phyloP scores from a whole-genome alignment of 2,888 invertebrate species.

The Nephrocerus scutellatus region DNA sequence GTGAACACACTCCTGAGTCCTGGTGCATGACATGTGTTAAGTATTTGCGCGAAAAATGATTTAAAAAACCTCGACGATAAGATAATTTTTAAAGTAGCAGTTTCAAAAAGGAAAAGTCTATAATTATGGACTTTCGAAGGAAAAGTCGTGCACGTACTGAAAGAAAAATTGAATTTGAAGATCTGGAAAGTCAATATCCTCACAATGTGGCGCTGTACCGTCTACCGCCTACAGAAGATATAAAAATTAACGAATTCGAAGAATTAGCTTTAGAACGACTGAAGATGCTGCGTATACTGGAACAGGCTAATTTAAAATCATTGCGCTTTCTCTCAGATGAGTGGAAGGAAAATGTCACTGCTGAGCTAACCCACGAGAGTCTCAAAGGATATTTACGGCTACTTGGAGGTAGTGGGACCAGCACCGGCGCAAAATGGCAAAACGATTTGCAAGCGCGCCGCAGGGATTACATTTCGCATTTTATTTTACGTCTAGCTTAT shows the following conservation, averaged over 20 bases:
- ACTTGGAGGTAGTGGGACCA: constrained; percentile 43
- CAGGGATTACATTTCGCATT: constrained; percentile 87
- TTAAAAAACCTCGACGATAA: too few relatives aligned
- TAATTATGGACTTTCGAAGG: constrained; percentile 35
- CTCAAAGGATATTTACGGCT: constrained; percentile 59
- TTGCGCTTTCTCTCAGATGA: constrained; percentile 59
- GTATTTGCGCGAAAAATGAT: too few relatives aligned
- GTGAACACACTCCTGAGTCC: too few relatives aligned
- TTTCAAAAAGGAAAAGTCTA: too few relatives aligned
- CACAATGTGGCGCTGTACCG: constrained; percentile 75
- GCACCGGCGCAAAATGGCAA: constrained; percentile 53
- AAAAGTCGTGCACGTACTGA: constrained; percentile 32
- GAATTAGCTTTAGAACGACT: constrained; percentile 77
- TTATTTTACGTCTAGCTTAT: constrained; percentile 83
- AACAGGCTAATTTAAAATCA: constrained; percentile 62
- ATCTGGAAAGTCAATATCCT: constrained; percentile 56
- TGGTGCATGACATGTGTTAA: too few relatives aligned
- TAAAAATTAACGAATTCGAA: constrained; percentile 80
- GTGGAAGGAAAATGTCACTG: constrained; percentile 58
- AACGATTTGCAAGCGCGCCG: constrained; percentile 60
- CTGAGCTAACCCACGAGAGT: constrained; percentile 61
- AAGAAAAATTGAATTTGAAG: constrained; percentile 38
- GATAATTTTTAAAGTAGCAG: too few relatives aligned
- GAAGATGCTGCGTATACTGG: constrained; percentile 68
- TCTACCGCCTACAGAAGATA: constrained; percentile 64